Percentiles rank a stretch among this genome's conserved stretches.
These are phyloP conservation scores for Caloenas nicobarica DNA, from an alignment of 2,113 vertebrate genomes.

Conservation along the genomic window DNA sequence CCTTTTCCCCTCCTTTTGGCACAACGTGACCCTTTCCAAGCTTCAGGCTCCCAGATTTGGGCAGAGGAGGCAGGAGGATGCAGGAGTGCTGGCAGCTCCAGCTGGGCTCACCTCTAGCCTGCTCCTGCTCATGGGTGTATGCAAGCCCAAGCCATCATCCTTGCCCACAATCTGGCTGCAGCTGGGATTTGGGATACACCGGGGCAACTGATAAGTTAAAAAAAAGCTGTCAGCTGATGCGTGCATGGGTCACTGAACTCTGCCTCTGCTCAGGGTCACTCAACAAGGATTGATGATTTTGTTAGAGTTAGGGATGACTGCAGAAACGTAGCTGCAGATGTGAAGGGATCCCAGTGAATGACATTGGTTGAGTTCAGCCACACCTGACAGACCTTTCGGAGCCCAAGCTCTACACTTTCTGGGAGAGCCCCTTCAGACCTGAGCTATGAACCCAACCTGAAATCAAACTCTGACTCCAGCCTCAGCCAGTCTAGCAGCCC, in stretches of 20 bases:
- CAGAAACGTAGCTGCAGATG: not conserved
- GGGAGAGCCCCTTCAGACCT: not conserved
- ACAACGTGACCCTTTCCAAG: not conserved
- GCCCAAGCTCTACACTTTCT: not conserved
- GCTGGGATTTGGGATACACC: not conserved
- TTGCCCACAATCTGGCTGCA: rapidly evolving
- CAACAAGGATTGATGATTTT: not conserved
- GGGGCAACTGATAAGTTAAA: not conserved
- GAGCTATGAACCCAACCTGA: not conserved
- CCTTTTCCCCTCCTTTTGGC: not conserved
- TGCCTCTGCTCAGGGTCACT: not conserved
- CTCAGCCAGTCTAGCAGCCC: not conserved
- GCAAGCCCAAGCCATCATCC: not conserved
- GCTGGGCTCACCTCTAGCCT: not conserved
- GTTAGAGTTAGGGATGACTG: not conserved
- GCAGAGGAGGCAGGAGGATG: not conserved
- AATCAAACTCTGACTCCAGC: not conserved
- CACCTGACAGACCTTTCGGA: not conserved
- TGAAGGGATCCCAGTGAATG: not conserved
- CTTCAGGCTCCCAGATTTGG: not conserved
- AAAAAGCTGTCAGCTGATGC: not conserved
- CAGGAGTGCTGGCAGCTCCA: not conserved
- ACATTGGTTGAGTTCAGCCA: not conserved
- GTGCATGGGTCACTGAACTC: not conserved
- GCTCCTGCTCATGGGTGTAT: rapidly evolving